Evolutionary conservation across 2,797 vertebrate genomes (phyloP).

Genomic region (Gobio occitaniae): DNA sequence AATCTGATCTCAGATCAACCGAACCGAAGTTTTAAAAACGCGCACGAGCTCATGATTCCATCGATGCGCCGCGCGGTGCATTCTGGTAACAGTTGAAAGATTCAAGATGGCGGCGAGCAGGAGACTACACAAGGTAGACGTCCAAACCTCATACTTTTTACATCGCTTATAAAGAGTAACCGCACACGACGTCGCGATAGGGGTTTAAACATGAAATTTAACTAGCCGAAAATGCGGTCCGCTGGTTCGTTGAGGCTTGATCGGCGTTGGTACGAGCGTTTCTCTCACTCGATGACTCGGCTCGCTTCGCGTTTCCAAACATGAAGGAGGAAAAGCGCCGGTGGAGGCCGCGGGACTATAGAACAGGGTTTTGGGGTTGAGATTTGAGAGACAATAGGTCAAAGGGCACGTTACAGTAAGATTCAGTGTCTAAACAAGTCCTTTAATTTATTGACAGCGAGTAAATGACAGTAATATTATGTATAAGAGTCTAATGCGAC

Average conservation of each 20-base stretch:
- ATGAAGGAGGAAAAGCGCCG: conserved; percentile 67
- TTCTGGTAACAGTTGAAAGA: conserved; percentile 79
- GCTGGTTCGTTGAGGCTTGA: neutral
- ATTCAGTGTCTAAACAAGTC: neutral
- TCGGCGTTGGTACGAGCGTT: neutral
- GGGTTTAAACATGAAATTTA: neutral
- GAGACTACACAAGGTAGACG: conserved; percentile 81
- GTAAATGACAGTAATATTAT: neutral
- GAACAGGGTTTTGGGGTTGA: conserved; percentile 15
- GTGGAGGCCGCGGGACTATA: conserved; percentile 67
- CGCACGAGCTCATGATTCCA: conserved; percentile 1
- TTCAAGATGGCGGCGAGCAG: conserved; percentile 87
- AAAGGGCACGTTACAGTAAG: neutral
- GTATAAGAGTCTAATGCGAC: neutral
- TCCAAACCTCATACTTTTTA: conserved; percentile 61
- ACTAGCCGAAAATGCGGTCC: neutral
- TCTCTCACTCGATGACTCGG: conserved; percentile 38
- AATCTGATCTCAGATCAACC: conserved; percentile 41
- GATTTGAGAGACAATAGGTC: neutral
- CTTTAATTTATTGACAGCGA: neutral
- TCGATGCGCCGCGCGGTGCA: conserved; percentile 70
- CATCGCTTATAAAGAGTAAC: neutral
- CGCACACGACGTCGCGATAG: neutral
- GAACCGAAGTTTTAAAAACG: conserved; percentile 3
- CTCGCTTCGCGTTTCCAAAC: conserved; percentile 60